Evolutionary conservation across 2,888 invertebrate genomes (phyloP), one percentile per base, ranked within the genome.

Genomic region (Globia sparganii): DNA sequence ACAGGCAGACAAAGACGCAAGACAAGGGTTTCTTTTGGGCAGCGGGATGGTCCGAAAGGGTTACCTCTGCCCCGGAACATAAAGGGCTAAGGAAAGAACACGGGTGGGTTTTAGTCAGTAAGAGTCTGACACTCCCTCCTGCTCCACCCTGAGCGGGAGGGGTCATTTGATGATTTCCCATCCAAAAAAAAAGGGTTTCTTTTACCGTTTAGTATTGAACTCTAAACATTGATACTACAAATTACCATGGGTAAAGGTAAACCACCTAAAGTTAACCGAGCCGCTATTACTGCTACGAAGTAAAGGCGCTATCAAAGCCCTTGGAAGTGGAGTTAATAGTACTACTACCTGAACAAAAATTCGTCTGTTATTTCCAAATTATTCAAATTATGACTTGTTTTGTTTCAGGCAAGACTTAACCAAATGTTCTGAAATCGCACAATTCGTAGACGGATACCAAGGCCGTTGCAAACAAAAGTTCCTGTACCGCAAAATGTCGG

Each of bases 401-500:
- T 81, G 81, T 93, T 91, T 53, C 90, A 97, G 97, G 65, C 85
- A 90, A 4, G 92, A 94, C 25, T 94, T 94, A 13, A 82, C 88
- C 2, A 87, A 92, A 0, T 98, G 98, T 86, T 94, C 94, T 65
- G 56, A 97, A 64, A 92, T 96, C 6, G 96, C 95, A 0, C 91
- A 89, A 72, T 95, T 97, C 75, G 96, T 97, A 25, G 89, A 87
- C 4, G 96, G 96, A 1, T 97, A 97, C 90, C 92, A 89, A n/a
- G 94, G 97, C 0, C 90, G 90, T 21, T 98, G 98, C 90, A 95
- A 96, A 66, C 98, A 98, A 91, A 97, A 97, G 89, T 97, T 93
- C 90, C 96, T 97, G 11, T 96, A 95, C 84, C 94, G 97, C 8
- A 94, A 95, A 66, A 90, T 97, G 91, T 88, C 97, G 31, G 97